These are phyloP conservation scores for Peromyscus aztecus DNA, from an alignment of 2,797 vertebrate genomes.

Conservation along the genomic window DNA sequence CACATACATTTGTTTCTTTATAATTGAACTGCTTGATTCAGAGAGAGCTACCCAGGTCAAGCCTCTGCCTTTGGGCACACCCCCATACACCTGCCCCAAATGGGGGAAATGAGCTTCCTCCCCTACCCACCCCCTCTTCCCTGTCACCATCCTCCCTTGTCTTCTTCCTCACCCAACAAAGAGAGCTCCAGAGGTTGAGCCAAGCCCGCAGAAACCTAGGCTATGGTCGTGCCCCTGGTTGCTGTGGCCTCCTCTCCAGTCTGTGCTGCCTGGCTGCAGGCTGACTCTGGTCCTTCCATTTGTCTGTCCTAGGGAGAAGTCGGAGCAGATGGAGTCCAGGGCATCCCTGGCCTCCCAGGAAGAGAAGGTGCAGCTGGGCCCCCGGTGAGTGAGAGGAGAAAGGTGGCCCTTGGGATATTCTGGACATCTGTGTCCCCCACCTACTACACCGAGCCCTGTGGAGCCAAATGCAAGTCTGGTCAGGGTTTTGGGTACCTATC, in stretches of 20 bases:
- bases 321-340: conserved; percentile 83
- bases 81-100: accelerated
- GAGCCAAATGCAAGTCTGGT: not conserved
- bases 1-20: accelerated
- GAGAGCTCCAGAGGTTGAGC: not conserved
- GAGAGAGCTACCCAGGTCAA: not conserved
- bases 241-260: not conserved
- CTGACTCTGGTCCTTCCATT: accelerated
- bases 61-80: too few species aligned
- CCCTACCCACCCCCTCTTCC: too few species aligned
- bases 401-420: not conserved
- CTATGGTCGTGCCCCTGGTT: accelerated
- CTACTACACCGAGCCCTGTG: too few species aligned
- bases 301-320: conserved; percentile 85
- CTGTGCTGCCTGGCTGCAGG: accelerated
- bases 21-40: not conserved
- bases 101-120: not conserved
- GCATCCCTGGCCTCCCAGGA: conserved; percentile 92
- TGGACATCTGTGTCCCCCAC: too few species aligned
- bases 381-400: conserved; percentile 87
- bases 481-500: not conserved
- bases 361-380: conserved; percentile 93
- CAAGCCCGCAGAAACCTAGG: not conserved
- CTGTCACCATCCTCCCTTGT: not conserved
- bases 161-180: too few species aligned